Percentiles rank a stretch among this genome's conserved stretches.
Conservation (phyloP, 2,888 invertebrate genomes). For the Lasioglossum malachurum region DNA sequence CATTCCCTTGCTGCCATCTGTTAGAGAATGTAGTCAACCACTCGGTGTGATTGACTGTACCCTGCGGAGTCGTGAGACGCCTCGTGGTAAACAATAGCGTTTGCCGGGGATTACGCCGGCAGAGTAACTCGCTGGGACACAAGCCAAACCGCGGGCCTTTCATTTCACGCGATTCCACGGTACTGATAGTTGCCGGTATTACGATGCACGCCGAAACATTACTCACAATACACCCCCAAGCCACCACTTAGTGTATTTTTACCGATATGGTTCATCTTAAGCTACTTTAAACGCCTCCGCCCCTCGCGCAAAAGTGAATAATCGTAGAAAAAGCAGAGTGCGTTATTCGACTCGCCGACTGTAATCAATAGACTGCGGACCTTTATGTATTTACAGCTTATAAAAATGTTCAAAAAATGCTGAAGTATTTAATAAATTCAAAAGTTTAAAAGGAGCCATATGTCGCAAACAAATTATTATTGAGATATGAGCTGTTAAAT, state of each 20-base stretch:
- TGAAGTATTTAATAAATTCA: too few relatives aligned
- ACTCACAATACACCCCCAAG: background rate
- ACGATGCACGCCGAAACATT: conserved; percentile 16
- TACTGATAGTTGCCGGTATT: conserved; percentile 22
- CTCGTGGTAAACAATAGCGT: conserved; percentile 49
- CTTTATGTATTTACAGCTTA: too few relatives aligned
- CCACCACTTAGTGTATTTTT: background rate
- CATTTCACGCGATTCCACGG: conserved; percentile 15
- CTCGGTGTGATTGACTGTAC: conserved; percentile 46
- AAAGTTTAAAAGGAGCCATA: too few relatives aligned
- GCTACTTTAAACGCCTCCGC: too few relatives aligned
- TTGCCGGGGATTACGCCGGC: conserved; percentile 22
- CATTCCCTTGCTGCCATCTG: conserved; percentile 74
- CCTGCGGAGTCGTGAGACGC: conserved; percentile 32
- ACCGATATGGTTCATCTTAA: background rate
- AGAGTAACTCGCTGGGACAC: conserved; percentile 44
- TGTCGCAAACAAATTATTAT: too few relatives aligned
- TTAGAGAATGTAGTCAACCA: conserved; percentile 61
- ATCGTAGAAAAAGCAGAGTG: too few relatives aligned
- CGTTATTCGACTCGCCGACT: too few relatives aligned
- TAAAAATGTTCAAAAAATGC: too few relatives aligned
- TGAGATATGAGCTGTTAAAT: too few relatives aligned
- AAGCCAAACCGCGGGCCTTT: conserved; percentile 27
- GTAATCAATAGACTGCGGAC: too few relatives aligned
- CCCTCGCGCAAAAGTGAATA: too few relatives aligned